These are phyloP conservation scores for Alviniconcha strummeri DNA, from an alignment of 2,888 invertebrate species.

Conservation along the genomic window DNA sequence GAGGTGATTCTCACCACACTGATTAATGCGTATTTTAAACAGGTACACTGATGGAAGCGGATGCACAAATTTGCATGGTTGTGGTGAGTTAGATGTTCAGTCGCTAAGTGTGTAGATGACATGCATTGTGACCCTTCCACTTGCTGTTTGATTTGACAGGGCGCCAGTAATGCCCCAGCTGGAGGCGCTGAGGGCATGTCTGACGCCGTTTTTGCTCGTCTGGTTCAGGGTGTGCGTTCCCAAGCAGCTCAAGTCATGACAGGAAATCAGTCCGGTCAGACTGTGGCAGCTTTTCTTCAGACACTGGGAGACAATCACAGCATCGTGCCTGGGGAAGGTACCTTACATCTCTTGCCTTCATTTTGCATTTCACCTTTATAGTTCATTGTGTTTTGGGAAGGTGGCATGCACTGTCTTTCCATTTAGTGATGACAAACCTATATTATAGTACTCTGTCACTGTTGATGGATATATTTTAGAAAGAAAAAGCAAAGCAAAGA, in stretches of 20 bases:
- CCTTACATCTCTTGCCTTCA: neutral
- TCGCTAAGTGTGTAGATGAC: no score
- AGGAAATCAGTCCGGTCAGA: constrained; percentile 57
- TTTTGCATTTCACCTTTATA: neutral
- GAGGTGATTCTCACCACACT: no score
- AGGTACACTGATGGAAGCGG: no score
- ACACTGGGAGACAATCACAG: constrained; percentile 57
- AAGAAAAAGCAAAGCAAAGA: no score
- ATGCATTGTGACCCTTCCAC: no score
- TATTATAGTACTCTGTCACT: no score
- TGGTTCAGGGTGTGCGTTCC: constrained; percentile 61
- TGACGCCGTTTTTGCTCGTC: constrained; percentile 63
- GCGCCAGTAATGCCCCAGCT: constrained; percentile 29
- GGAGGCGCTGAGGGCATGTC: constrained; percentile 46
- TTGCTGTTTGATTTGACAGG: neutral
- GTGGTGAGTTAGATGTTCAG: no score
- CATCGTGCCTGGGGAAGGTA: constrained; percentile 63
- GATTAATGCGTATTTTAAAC: no score
- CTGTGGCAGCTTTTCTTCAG: constrained; percentile 61
- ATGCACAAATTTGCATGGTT: no score
- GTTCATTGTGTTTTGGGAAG: neutral
- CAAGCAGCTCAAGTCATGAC: constrained; percentile 60
- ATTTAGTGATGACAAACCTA: no score
- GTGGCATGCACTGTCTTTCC: neutral
- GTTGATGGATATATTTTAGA: no score